Conservation (phyloP, 2,113 vertebrate species). For the Pterophyllum scalare region DNA sequence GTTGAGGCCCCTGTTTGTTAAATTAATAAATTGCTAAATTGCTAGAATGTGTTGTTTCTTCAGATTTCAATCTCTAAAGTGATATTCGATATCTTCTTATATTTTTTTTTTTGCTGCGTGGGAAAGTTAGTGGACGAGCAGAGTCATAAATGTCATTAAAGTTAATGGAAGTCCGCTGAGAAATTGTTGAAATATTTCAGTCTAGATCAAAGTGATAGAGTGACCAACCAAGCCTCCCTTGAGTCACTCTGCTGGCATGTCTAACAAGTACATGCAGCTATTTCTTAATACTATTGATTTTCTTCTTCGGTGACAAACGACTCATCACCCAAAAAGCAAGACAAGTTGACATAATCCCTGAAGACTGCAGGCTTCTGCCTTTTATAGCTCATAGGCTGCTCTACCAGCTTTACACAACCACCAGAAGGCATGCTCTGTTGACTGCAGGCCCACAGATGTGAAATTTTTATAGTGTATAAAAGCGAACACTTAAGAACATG, state of each 20-base stretch:
- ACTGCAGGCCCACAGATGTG: neutral
- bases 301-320: neutral
- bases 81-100: neutral
- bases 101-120: neutral
- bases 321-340: neutral
- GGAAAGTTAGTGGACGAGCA: neutral
- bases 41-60: too few relatives aligned
- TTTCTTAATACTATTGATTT: constrained; percentile 4
- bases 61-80: neutral
- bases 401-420: neutral
- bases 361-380: constrained; percentile 9
- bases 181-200: neutral
- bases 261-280: neutral
- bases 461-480: neutral
- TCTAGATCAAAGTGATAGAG: neutral
- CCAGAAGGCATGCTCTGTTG: neutral
- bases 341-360: constrained; percentile 20
- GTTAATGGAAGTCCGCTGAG: neutral
- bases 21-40: too few relatives aligned
- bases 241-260: neutral
- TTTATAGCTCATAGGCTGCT: constrained; percentile 18
- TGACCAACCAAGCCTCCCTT: neutral
- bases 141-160: neutral
- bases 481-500: neutral
- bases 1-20: too few relatives aligned